Percentiles rank a stretch among this genome's conserved stretches.
phyloP scores from a whole-genome alignment of 1,140 invertebrate genomes.

The Caenorhabditis tropicalis region DNA sequence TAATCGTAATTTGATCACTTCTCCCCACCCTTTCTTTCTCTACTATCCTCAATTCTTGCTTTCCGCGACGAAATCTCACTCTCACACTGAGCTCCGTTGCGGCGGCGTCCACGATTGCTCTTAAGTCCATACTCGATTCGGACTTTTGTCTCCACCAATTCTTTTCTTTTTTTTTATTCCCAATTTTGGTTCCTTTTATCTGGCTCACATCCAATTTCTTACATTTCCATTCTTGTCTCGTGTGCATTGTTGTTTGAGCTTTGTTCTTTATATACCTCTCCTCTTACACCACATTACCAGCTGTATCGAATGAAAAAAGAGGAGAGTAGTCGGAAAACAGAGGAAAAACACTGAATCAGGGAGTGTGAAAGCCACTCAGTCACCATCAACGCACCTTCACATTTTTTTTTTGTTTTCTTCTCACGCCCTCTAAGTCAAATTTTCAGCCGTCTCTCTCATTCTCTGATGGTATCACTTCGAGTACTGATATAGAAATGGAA shows the following conservation, averaged over 20 bases:
- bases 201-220: constrained; percentile 6
- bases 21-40: neutral
- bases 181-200: no score
- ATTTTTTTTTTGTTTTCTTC: neutral
- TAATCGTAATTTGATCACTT: constrained; percentile 41
- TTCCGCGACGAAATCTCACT: constrained; percentile 23
- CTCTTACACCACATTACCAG: neutral
- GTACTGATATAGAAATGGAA: constrained; percentile 22
- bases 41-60: constrained; percentile 1
- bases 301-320: neutral
- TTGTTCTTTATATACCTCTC: neutral
- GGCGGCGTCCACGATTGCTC: neutral
- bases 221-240: neutral
- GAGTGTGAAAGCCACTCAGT: neutral
- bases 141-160: constrained; percentile 9
- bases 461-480: constrained; percentile 27
- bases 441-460: constrained; percentile 13
- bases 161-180: neutral
- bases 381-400: neutral
- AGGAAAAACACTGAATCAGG: constrained; percentile 42
- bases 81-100: neutral
- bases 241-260: constrained; percentile 31
- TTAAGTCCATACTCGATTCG: constrained; percentile 8
- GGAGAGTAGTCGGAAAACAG: neutral
- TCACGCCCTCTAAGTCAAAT: neutral